Evolutionary conservation across 2,888 invertebrate species (phyloP).

Genomic region (Lydus trimaculatus): DNA sequence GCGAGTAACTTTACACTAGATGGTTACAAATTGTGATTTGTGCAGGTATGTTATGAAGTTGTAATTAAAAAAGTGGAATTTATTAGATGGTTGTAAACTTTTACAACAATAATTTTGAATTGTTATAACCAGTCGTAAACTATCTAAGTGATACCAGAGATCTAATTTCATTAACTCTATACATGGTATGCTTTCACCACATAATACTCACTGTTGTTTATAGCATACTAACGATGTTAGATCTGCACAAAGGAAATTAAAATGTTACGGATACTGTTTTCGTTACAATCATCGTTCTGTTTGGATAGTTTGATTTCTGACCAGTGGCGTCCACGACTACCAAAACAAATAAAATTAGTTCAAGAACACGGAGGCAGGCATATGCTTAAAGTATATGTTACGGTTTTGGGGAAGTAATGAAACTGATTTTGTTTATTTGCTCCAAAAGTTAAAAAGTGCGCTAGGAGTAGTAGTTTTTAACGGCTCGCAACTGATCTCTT

Average conservation of each 20-base stretch:
- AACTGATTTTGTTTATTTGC: too few species aligned
- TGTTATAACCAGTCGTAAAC: not conserved
- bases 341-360: too few species aligned
- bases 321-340: too few species aligned
- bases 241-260: too few species aligned
- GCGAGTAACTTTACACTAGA: not conserved
- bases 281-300: not conserved
- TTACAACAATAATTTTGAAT: not conserved
- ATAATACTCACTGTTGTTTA: not conserved
- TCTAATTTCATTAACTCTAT: not conserved
- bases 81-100: not conserved
- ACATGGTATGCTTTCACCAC: not conserved
- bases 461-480: too few species aligned
- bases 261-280: too few species aligned
- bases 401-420: too few species aligned
- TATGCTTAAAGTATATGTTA: too few species aligned
- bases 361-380: too few species aligned
- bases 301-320: not conserved
- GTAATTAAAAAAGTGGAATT: not conserved
- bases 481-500: too few species aligned
- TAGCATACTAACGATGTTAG: not conserved
- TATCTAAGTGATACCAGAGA: not conserved
- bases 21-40: not conserved
- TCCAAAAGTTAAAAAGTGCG: too few species aligned
- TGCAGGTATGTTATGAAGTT: not conserved